Percentiles rank a stretch among this genome's conserved stretches.
phyloP scores from a whole-genome alignment of 2,888 invertebrate genomes.

The Aleiodes alternator region DNA sequence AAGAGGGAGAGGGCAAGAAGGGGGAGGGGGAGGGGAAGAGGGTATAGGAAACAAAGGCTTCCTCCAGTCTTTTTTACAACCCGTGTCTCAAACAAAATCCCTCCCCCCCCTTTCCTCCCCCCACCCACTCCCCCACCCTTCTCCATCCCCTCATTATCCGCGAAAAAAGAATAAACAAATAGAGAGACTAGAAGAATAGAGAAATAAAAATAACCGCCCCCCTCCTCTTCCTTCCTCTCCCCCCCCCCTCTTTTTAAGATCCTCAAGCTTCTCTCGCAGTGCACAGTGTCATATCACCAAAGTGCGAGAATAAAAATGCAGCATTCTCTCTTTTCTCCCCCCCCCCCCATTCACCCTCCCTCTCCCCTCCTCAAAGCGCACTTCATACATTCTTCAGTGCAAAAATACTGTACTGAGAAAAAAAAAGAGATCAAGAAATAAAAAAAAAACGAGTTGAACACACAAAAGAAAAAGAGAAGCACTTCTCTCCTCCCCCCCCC shows the following conservation, averaged over 20 bases:
- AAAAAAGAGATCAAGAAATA: conserved; percentile 21
- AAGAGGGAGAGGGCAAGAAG: neutral
- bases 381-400: conserved; percentile 18
- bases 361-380: neutral
- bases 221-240: neutral
- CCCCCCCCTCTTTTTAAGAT: neutral
- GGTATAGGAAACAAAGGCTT: neutral
- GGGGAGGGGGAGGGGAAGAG: neutral
- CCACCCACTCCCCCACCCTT: no score
- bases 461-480: conserved; percentile 5
- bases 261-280: conserved; percentile 7
- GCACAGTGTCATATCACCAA: conserved; percentile 25
- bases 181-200: neutral
- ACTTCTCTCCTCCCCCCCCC: conserved; percentile 5
- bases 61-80: neutral
- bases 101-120: neutral
- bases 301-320: conserved; percentile 34
- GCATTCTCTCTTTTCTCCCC: neutral
- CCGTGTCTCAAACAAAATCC: conserved; percentile 7
- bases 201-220: neutral
- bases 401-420: conserved; percentile 33
- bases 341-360: neutral
- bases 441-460: neutral
- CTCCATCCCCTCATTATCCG: no score
- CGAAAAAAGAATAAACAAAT: neutral